phyloP scores from a whole-genome alignment of 2,113 vertebrate genomes.

The Tupaia tana region DNA sequence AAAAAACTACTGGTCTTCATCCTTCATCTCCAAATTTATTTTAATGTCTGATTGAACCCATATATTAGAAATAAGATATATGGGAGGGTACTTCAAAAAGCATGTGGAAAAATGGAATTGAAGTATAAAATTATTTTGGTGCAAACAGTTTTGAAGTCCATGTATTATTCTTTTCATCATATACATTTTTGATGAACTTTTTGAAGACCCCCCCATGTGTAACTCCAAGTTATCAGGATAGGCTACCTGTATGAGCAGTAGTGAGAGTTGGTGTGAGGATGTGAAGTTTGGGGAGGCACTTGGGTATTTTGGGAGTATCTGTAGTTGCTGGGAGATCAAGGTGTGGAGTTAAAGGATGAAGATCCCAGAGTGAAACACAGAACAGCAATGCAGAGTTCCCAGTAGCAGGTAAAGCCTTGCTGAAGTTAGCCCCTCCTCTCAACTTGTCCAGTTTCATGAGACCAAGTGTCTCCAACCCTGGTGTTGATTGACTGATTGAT shows the following conservation, averaged over 20 bases:
- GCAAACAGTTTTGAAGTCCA: no score
- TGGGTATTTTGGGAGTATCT: background rate
- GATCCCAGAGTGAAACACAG: background rate
- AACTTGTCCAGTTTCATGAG: background rate
- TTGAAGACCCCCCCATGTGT: no score
- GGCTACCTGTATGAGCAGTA: background rate
- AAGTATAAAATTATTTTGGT: no score
- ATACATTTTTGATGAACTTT: no score
- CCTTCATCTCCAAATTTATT: conserved; percentile 12
- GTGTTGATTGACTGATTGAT: no score
- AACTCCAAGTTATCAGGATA: background rate
- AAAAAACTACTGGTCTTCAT: background rate
- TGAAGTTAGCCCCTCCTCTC: background rate
- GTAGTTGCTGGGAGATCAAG: background rate
- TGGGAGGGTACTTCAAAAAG: no score
- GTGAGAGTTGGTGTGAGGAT: background rate
- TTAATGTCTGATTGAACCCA: background rate
- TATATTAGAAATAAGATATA: background rate
- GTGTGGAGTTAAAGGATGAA: background rate
- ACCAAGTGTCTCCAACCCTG: no score
- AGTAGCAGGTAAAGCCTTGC: background rate
- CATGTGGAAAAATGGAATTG: no score
- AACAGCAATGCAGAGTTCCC: background rate
- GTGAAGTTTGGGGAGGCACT: background rate
- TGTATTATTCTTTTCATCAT: no score